phyloP scores from a whole-genome alignment of 2,113 vertebrate genomes.

The Chaenogobius annularis region DNA sequence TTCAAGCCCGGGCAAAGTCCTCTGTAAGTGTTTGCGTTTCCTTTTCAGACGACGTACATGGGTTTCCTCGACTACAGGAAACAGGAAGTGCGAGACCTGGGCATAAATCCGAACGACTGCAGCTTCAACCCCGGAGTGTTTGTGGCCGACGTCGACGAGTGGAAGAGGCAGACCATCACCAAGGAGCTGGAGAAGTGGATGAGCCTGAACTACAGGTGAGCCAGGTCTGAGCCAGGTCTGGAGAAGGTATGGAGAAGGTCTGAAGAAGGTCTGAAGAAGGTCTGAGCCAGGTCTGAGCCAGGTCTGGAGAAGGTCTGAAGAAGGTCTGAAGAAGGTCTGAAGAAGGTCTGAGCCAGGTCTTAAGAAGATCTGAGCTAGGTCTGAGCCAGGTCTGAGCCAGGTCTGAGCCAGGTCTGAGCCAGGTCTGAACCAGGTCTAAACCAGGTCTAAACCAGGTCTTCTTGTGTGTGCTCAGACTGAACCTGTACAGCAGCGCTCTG shows the following conservation, averaged over 20 bases:
- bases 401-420: too few relatives aligned
- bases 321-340: too few relatives aligned
- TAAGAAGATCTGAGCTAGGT: too few relatives aligned
- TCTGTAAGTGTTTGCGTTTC: not conserved
- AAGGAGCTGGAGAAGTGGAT: constrained; percentile 95
- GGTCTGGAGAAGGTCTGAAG: too few relatives aligned
- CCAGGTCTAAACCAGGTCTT: too few relatives aligned
- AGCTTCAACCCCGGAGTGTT: constrained; percentile 97
- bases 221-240: not conserved
- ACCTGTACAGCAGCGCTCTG: constrained; percentile 93
- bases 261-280: too few relatives aligned
- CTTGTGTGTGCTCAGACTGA: constrained; percentile 75
- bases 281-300: too few relatives aligned
- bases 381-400: too few relatives aligned
- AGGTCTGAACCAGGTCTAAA: too few relatives aligned
- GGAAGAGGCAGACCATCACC: constrained; percentile 92
- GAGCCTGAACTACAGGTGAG: constrained; percentile 87
- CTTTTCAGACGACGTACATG: constrained; percentile 91
- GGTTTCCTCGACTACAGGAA: constrained; percentile 95
- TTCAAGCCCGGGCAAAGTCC: too few relatives aligned
- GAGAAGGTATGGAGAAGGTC: too few relatives aligned
- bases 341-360: too few relatives aligned
- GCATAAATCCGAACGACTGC: constrained; percentile 92
- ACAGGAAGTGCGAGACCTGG: constrained; percentile 85
- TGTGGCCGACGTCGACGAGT: constrained; percentile 89